These are phyloP conservation scores for Chitala chitala DNA, from an alignment of 2,113 vertebrate genomes.

Conservation along the genomic window DNA sequence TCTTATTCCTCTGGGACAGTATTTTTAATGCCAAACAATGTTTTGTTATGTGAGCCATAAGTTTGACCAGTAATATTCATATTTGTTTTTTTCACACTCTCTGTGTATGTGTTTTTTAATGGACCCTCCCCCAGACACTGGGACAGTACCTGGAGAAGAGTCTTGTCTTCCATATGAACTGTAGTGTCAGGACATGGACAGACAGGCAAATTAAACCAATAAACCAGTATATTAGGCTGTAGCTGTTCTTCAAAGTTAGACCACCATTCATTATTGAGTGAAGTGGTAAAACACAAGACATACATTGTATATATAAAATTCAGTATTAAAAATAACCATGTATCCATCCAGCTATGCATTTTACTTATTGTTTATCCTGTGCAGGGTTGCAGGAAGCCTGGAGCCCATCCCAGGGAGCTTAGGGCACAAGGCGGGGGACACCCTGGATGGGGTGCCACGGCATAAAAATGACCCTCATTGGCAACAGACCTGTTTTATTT, in stretches of 20 bases:
- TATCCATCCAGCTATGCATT: no score
- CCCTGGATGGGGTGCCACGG: no score
- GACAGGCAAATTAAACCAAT: not conserved
- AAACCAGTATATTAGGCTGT: not conserved
- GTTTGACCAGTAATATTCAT: no score
- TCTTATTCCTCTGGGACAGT: not conserved
- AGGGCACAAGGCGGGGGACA: no score
- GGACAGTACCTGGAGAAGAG: not conserved
- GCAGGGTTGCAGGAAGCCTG: no score
- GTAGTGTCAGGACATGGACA: not conserved
- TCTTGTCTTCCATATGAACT: not conserved
- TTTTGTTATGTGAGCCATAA: not conserved
- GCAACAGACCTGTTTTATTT: not conserved
- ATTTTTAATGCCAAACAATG: not conserved
- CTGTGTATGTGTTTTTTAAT: conserved; percentile 5
- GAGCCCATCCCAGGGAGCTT: no score
- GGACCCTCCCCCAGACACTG: no score
- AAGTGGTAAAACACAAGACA: no score
- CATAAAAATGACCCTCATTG: no score
- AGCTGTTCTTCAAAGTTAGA: not conserved
- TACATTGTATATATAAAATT: not conserved
- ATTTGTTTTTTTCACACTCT: not conserved
- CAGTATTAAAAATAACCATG: not conserved
- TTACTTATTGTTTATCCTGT: no score
- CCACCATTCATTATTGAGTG: conserved; percentile 1